Conservation (phyloP, 2,113 vertebrate species). For the Syrrhaptes paradoxus region DNA sequence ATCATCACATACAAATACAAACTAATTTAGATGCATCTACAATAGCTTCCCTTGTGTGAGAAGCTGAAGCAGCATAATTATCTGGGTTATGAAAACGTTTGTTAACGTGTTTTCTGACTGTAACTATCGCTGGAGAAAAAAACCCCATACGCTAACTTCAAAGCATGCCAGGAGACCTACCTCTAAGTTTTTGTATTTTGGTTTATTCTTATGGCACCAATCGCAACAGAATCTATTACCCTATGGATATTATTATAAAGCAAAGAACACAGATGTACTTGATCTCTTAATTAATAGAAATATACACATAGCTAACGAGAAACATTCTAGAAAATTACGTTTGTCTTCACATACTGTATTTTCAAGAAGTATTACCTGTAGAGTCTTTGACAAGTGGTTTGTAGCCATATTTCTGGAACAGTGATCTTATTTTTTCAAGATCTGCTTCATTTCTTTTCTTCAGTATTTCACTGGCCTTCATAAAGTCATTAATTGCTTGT, state of each 20-base stretch:
- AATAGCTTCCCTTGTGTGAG: neutral
- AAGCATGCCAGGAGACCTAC: neutral
- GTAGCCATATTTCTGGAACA: conserved; percentile 87
- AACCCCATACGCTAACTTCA: neutral
- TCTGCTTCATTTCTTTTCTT: conserved; percentile 78
- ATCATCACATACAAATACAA: neutral
- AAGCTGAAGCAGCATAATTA: neutral
- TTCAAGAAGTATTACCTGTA: conserved; percentile 71
- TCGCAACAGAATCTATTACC: neutral
- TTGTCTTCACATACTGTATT: neutral
- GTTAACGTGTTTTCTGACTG: neutral
- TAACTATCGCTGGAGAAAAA: neutral
- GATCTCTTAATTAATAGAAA: neutral
- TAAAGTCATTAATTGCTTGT: conserved; percentile 72
- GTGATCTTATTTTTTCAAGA: conserved; percentile 77
- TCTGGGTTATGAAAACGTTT: neutral
- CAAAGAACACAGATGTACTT: neutral
- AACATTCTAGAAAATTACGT: neutral
- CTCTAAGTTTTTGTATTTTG: neutral
- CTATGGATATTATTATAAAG: neutral
- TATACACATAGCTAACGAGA: neutral
- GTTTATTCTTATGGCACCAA: neutral
- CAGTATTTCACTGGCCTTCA: conserved; percentile 79
- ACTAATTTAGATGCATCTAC: neutral
- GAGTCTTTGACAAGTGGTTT: conserved; percentile 45